Percentiles rank a stretch among this genome's conserved stretches.
phyloP scores from a whole-genome alignment of 2,113 vertebrate species.

The Picathartes gymnocephalus region DNA sequence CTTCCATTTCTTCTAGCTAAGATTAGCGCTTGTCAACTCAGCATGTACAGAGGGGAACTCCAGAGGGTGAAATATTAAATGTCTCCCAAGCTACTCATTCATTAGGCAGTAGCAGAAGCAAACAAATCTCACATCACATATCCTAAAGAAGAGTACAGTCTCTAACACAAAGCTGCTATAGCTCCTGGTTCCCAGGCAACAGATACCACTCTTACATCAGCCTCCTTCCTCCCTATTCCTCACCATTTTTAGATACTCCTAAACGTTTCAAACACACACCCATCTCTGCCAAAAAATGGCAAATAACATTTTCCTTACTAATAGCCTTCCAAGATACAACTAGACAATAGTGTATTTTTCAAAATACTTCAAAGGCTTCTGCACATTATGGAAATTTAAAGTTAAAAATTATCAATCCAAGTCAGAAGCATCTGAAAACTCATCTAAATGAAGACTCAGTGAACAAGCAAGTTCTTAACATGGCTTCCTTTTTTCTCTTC shows the following conservation, averaged over 20 bases:
- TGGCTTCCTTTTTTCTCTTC: not conserved
- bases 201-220: not conserved
- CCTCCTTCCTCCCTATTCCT: not conserved
- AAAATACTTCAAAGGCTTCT: not conserved
- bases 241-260: not conserved
- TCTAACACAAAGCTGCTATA: not conserved
- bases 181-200: not conserved
- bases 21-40: not conserved
- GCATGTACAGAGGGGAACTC: not conserved
- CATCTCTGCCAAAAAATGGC: not conserved
- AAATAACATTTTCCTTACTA: not conserved
- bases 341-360: not conserved
- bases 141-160: not conserved
- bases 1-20: not conserved
- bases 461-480: not conserved
- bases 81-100: not conserved
- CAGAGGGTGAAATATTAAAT: not conserved
- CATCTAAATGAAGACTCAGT: not conserved
- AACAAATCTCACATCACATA: not conserved
- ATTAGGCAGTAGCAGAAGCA: not conserved
- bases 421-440: not conserved
- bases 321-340: not conserved
- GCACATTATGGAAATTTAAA: not conserved
- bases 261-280: accelerated
- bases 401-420: not conserved